Percentiles rank a stretch among this genome's conserved stretches.
Conservation (phyloP, 2,797 vertebrate genomes). For the Peromyscus nudipes region DNA sequence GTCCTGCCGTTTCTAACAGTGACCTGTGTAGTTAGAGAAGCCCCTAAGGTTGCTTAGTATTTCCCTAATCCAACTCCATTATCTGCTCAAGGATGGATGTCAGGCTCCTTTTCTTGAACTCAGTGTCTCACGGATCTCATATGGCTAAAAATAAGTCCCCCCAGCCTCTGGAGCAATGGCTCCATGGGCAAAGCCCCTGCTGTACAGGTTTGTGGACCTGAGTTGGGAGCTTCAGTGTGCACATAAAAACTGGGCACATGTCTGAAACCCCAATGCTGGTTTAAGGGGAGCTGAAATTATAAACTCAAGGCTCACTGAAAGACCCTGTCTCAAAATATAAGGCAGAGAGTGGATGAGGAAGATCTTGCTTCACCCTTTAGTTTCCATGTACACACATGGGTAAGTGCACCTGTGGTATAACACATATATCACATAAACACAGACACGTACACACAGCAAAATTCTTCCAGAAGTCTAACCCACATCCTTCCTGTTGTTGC, state of each 20-base stretch:
- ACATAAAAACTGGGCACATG: neutral
- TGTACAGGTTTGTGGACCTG: no score
- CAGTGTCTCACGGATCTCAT: neutral
- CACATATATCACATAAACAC: neutral
- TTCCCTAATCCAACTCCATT: neutral
- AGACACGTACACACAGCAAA: neutral
- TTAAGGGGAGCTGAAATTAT: neutral
- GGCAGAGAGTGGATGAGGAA: neutral
- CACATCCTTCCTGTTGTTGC: constrained; percentile 36
- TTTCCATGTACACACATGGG: neutral
- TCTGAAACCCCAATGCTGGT: neutral
- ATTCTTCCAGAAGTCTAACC: constrained; percentile 62
- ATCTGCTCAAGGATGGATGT: neutral
- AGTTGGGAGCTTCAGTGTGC: neutral
- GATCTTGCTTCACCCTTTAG: neutral
- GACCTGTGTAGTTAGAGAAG: neutral
- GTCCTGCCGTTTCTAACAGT: accelerated
- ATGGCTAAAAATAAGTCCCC: neutral
- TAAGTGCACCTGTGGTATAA: neutral
- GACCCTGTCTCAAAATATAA: neutral
- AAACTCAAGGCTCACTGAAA: neutral
- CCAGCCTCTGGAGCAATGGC: neutral
- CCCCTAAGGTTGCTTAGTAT: neutral
- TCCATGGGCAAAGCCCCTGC: neutral
- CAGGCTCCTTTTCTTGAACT: neutral